phyloP scores from a whole-genome alignment of 1,140 invertebrate genomes.

The Bemisia tabaci region DNA sequence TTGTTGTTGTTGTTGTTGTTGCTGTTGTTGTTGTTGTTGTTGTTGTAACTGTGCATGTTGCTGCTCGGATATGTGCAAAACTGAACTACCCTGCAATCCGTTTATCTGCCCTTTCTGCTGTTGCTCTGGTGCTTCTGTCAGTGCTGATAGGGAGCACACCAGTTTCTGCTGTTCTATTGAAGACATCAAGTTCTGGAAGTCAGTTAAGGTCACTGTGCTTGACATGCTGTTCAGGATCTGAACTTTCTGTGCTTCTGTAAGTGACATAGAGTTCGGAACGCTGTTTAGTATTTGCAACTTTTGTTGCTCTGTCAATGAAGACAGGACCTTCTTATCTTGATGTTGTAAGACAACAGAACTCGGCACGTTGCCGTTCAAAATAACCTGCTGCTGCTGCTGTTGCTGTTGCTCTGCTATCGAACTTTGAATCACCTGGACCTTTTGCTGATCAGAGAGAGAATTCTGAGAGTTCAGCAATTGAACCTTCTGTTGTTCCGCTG shows the following conservation, averaged over 20 bases:
- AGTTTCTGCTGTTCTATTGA: neutral
- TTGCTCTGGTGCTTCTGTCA: neutral
- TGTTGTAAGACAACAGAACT: neutral
- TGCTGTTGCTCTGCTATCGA: neutral
- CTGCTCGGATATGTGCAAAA: constrained; percentile 2
- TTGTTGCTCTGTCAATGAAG: constrained; percentile 3
- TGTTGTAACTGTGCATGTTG: constrained; percentile 13
- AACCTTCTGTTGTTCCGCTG: too few species aligned
- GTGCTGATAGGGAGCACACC: neutral
- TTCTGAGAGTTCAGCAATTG: too few species aligned
- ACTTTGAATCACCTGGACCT: neutral
- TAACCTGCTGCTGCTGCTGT: neutral
- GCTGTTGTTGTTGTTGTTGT: constrained; percentile 13
- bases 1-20: constrained; percentile 3
- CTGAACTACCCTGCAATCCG: constrained; percentile 6
- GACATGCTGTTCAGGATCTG: constrained; percentile 8
- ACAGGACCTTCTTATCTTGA: constrained; percentile 3
- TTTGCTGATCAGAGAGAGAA: too few species aligned
- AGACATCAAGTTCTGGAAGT: constrained; percentile 2
- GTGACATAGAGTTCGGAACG: constrained; percentile 7
- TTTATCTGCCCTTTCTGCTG: neutral
- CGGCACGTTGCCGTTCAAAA: neutral
- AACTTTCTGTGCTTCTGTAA: constrained; percentile 3
- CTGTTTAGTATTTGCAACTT: constrained; percentile 9
- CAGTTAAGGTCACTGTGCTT: neutral